phyloP scores from a whole-genome alignment of 1,140 invertebrate species.

The Polypedilum vanderplanki region DNA sequence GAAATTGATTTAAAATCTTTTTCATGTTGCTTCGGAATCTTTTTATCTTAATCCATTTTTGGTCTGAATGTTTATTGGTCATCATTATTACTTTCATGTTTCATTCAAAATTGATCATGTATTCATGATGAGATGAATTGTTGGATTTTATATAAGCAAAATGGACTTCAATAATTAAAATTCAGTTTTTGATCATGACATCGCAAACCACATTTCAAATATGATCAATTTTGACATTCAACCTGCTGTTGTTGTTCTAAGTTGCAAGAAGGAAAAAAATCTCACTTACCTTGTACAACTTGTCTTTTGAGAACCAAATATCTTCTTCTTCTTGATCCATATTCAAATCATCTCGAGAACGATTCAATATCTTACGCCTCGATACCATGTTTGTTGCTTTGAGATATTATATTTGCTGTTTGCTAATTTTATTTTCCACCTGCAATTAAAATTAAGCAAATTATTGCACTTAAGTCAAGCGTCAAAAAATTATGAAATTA shows the following conservation, averaged over 20 bases:
- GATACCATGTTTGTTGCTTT: constrained; percentile 65
- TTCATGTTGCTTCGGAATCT: neutral
- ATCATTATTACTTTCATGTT: neutral
- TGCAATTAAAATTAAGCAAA: constrained; percentile 5
- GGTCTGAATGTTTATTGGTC: neutral
- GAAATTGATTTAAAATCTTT: constrained; percentile 7
- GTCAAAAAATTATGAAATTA: constrained; percentile 20
- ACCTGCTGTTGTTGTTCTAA: no score
- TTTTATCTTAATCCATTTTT: neutral
- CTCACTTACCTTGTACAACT: constrained; percentile 79
- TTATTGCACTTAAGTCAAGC: constrained; percentile 5
- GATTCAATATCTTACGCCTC: constrained; percentile 77
- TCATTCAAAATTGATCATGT: no score
- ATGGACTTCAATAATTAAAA: no score
- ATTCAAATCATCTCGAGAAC: constrained; percentile 84
- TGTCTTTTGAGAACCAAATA: constrained; percentile 90
- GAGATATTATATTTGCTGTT: constrained; percentile 3
- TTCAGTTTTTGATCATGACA: no score
- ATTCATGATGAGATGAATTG: no score
- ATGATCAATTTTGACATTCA: no score
- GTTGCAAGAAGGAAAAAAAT: no score
- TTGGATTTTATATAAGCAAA: no score
- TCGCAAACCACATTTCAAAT: no score
- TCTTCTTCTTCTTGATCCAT: constrained; percentile 81
- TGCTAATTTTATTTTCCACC: neutral